Conservation (phyloP, 1,140 invertebrate species). For the Tenebrio molitor region DNA sequence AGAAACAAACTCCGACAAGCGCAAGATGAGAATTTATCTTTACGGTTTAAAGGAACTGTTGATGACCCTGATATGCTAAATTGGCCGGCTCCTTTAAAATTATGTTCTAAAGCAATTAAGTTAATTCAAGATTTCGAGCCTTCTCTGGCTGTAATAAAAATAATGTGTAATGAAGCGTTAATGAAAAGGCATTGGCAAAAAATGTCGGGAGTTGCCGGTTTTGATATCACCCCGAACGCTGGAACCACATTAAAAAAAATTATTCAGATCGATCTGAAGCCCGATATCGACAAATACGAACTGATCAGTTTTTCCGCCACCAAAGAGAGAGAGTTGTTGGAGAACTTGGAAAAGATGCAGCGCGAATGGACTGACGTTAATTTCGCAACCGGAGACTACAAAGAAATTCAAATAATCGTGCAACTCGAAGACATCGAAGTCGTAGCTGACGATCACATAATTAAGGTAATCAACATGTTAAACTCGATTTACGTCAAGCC, state of each 20-base stretch:
- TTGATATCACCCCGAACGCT: slow-evolving; percentile 87
- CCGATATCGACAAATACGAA: slow-evolving; percentile 83
- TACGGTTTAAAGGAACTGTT: slow-evolving; percentile 76
- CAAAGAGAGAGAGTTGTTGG: slow-evolving; percentile 86
- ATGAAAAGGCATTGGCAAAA: slow-evolving; percentile 89
- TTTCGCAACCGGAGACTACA: slow-evolving; percentile 78
- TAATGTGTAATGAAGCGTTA: slow-evolving; percentile 89
- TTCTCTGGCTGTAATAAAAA: slow-evolving; percentile 82
- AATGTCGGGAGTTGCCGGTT: slow-evolving; percentile 86
- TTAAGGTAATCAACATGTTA: slow-evolving; percentile 88
- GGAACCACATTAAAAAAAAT: slow-evolving; percentile 84
- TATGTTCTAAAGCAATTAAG: slow-evolving; percentile 69
- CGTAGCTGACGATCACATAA: slow-evolving; percentile 87
- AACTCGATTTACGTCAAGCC: slow-evolving; percentile 92
- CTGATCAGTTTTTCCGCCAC: slow-evolving; percentile 89
- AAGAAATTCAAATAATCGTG: slow-evolving; percentile 79
- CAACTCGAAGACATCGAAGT: slow-evolving; percentile 86
- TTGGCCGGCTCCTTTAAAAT: slow-evolving; percentile 82
- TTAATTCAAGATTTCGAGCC: slow-evolving; percentile 85
- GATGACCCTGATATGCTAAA: slow-evolving; percentile 83
- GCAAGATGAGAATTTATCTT: slow-evolving; percentile 76
- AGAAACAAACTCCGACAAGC: slow-evolving; percentile 85
- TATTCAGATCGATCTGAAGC: slow-evolving; percentile 80
- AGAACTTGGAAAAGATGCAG: slow-evolving; percentile 84
- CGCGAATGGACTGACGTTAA: slow-evolving; percentile 83